A percentile compares a stretch with the other conserved stretches of the same genome.
phyloP scores from a whole-genome alignment of 2,113 vertebrate genomes.

The Ramphastos sulfuratus region DNA sequence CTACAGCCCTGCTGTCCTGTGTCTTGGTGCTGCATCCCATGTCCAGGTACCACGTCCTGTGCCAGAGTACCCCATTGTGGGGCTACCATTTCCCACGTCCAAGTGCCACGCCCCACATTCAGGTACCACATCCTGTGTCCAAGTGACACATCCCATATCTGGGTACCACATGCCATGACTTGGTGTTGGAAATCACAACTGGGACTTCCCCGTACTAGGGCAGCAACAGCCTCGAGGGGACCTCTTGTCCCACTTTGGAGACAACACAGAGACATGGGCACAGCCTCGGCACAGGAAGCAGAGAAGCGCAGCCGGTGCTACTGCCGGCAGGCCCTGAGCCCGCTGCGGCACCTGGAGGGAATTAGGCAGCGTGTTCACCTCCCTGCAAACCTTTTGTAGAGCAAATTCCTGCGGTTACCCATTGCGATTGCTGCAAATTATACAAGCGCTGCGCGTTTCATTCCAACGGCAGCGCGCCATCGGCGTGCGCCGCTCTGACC shows the following conservation, averaged over 20 bases:
- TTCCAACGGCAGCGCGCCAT: background rate
- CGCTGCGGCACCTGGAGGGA: slow-evolving; percentile 43
- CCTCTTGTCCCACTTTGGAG: fast-evolving
- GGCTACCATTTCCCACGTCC: too few species aligned
- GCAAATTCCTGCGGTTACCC: slow-evolving; percentile 58
- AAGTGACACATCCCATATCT: background rate
- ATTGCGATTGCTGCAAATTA: slow-evolving; percentile 39
- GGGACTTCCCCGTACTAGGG: background rate
- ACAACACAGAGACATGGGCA: fast-evolving
- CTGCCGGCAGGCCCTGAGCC: background rate
- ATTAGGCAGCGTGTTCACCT: slow-evolving; percentile 38
- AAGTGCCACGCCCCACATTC: background rate
- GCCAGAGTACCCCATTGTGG: too few species aligned
- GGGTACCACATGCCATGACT: too few species aligned
- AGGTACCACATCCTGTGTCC: background rate
- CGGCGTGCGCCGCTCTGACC: background rate
- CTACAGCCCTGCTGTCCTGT: background rate
- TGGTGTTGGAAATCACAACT: fast-evolving
- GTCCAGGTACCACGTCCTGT: background rate
- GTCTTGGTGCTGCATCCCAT: background rate
- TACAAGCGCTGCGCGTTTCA: background rate
- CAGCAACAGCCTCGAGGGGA: background rate
- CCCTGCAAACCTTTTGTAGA: slow-evolving; percentile 28
- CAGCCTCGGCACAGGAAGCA: fast-evolving
- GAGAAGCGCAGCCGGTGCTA: background rate